A percentile compares a stretch with the other conserved stretches of the same genome.
Evolutionary conservation across 2,797 vertebrate genomes (phyloP).

Genomic region (Eospalax fontanierii): DNA sequence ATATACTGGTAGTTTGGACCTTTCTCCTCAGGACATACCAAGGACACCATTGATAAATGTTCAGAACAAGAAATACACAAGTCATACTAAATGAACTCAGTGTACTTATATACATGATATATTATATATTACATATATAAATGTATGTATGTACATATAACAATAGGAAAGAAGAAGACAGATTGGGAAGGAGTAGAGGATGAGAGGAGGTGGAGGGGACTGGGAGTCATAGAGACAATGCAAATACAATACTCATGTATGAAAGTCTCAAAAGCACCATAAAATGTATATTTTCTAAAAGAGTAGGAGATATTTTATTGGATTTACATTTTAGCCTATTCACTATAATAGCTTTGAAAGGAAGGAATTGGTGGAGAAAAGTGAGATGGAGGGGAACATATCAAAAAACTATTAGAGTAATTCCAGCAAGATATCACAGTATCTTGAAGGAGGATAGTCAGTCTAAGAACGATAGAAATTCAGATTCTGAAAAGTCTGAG

Average conservation of each 20-base stretch:
- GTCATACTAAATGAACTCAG: too few relatives aligned
- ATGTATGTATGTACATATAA: too few relatives aligned
- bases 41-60: background rate
- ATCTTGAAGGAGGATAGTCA: background rate
- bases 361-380: background rate
- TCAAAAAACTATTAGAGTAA: background rate
- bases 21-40: background rate
- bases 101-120: too few relatives aligned
- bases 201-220: too few relatives aligned
- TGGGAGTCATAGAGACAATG: too few relatives aligned
- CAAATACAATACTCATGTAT: too few relatives aligned
- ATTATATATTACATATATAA: too few relatives aligned
- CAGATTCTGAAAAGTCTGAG: background rate
- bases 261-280: too few relatives aligned
- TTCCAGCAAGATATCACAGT: background rate
- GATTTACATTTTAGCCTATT: background rate
- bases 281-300: too few relatives aligned
- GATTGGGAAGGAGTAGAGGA: too few relatives aligned
- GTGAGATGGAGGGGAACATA: background rate
- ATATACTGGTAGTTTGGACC: too few relatives aligned
- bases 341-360: background rate
- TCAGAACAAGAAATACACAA: background rate
- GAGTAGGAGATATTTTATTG: background rate
- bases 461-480: background rate
- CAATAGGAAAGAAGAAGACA: too few relatives aligned